phyloP scores from a whole-genome alignment of 2,797 vertebrate species.

The Microctenopoma stevenorrisi region DNA sequence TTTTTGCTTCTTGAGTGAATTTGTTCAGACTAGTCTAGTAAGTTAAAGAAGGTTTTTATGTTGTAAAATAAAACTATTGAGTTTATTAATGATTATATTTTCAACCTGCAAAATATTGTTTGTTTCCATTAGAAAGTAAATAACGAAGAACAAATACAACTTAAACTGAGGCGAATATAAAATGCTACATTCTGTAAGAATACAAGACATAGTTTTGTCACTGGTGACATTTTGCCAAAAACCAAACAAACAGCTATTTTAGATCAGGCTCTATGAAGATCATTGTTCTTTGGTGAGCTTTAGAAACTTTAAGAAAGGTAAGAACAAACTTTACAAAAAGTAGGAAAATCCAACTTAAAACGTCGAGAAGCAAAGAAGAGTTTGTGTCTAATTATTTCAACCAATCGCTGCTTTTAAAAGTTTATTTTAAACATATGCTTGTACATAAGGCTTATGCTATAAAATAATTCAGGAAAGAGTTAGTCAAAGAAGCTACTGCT shows the following conservation, averaged over 20 bases:
- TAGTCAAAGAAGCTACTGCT: not conserved
- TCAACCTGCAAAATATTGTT: not conserved
- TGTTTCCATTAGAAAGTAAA: not conserved
- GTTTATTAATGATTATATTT: not conserved
- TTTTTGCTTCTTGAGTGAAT: not conserved
- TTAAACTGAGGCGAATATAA: not conserved
- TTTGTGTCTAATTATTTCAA: no score
- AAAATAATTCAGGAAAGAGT: not conserved
- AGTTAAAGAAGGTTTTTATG: not conserved
- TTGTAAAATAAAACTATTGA: not conserved
- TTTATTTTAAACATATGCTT: not conserved
- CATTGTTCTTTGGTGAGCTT: not conserved
- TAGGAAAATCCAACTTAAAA: no score
- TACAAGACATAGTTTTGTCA: not conserved
- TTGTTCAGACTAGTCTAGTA: not conserved
- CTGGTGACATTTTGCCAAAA: not conserved
- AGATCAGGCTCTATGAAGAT: not conserved
- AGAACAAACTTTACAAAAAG: not conserved
- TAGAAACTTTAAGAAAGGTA: not conserved
- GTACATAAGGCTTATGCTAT: no score
- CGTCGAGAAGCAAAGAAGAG: no score
- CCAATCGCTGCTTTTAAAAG: not conserved
- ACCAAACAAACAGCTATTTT: not conserved
- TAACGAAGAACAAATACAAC: no score
- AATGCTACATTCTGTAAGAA: not conserved